Percentiles rank a stretch among this genome's conserved stretches.
phyloP scores from a whole-genome alignment of 1,140 invertebrate species.

The Micrasema minimum region DNA sequence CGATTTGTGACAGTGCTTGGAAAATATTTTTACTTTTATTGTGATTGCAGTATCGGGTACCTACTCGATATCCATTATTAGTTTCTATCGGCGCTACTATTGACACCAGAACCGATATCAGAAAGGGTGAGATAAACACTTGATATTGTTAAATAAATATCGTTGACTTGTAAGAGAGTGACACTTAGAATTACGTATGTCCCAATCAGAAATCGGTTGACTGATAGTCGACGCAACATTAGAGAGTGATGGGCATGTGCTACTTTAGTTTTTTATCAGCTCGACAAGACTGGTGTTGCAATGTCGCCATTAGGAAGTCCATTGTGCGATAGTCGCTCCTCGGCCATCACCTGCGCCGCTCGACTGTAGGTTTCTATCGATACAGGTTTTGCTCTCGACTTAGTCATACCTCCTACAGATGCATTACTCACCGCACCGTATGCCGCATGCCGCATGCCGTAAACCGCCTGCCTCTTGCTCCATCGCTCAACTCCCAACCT shows the following conservation, averaged over 20 bases:
- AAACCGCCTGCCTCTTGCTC: background rate
- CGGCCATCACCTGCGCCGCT: constrained; percentile 13
- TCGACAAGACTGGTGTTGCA: constrained; percentile 13
- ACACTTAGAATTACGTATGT: background rate
- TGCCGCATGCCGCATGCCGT: background rate
- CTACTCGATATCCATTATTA: background rate
- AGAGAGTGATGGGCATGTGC: constrained; percentile 17
- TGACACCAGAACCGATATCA: background rate
- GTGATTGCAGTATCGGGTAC: constrained; percentile 13
- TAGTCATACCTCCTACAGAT: constrained; percentile 35
- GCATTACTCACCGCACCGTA: constrained; percentile 30
- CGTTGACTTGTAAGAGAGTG: background rate
- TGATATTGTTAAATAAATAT: background rate
- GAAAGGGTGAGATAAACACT: constrained; percentile 10
- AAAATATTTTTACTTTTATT: constrained; percentile 8
- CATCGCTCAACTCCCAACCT: background rate
- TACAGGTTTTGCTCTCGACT: constrained; percentile 37
- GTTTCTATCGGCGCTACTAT: constrained; percentile 15
- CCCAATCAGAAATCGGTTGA: constrained; percentile 6
- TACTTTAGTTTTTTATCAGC: constrained; percentile 15
- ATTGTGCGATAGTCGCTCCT: constrained; percentile 14
- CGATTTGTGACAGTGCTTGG: constrained; percentile 21
- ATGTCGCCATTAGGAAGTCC: constrained; percentile 14
- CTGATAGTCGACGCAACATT: background rate
- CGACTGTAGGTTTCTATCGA: constrained; percentile 17